Evolutionary conservation across 2,797 vertebrate species (phyloP).

Genomic region (Cossypha niveicapilla): DNA sequence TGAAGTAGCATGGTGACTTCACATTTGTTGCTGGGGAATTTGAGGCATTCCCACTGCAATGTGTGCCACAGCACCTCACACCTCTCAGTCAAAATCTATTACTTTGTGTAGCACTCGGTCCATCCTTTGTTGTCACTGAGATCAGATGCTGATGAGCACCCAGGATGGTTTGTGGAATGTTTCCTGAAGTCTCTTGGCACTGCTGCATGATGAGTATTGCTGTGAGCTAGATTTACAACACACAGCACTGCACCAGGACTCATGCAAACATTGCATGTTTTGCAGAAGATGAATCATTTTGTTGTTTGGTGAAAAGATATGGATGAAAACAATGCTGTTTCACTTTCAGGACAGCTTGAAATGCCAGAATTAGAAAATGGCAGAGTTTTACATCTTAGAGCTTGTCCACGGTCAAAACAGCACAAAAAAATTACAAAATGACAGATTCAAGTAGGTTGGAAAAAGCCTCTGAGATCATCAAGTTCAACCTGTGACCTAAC

Average conservation of each 20-base stretch:
- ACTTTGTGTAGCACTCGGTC: not conserved
- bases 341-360: not conserved
- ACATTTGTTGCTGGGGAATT: not conserved
- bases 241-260: accelerated
- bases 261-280: not conserved
- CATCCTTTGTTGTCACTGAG: not conserved
- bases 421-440: not conserved
- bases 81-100: not conserved
- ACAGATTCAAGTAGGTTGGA: not conserved
- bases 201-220: not conserved
- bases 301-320: not conserved
- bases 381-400: not conserved
- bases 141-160: not conserved
- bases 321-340: not conserved
- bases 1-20: not conserved
- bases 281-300: not conserved
- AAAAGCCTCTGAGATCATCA: not conserved
- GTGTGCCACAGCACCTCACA: not conserved
- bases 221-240: not conserved
- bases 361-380: not conserved
- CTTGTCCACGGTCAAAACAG: not conserved
- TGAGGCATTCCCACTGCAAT: accelerated
- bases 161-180: not conserved
- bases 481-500: not conserved
- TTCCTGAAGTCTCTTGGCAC: not conserved